phyloP scores from a whole-genome alignment of 2,113 vertebrate species.

The Crocuta crocuta region DNA sequence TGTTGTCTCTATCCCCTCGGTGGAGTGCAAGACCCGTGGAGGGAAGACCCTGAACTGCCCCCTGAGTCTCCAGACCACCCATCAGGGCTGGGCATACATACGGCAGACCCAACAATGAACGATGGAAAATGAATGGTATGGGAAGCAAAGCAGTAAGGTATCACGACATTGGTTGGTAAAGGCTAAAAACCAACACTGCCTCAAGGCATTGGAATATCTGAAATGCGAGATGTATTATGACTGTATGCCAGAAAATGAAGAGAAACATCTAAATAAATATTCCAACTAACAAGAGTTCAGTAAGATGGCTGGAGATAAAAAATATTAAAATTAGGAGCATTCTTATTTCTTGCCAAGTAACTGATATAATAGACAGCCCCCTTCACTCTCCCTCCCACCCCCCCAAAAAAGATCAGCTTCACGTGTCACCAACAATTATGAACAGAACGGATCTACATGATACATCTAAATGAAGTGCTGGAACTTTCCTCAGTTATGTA shows the following conservation, averaged over 20 bases:
- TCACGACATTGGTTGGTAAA: rapidly evolving
- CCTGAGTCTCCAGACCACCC: neutral
- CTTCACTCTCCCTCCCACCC: neutral
- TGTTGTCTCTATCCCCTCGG: rapidly evolving
- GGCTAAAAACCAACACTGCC: neutral
- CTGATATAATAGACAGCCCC: neutral
- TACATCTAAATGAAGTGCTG: too few species aligned
- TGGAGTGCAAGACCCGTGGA: neutral
- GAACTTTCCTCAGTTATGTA: neutral
- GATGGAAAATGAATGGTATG: rapidly evolving
- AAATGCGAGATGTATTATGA: rapidly evolving
- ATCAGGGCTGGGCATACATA: neutral
- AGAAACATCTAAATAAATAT: neutral
- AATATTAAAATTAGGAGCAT: neutral
- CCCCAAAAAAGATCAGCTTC: neutral
- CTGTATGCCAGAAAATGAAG: neutral
- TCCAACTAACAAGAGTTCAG: neutral
- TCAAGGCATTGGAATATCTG: rapidly evolving
- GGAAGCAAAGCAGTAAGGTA: neutral
- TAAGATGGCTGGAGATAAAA: too few species aligned
- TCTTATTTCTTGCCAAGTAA: neutral
- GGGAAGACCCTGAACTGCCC: rapidly evolving
- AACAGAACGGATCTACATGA: neutral
- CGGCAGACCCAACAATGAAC: rapidly evolving
- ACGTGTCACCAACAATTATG: neutral